Conservation (phyloP, 2,113 vertebrate genomes). For the Callospermophilus lateralis region DNA sequence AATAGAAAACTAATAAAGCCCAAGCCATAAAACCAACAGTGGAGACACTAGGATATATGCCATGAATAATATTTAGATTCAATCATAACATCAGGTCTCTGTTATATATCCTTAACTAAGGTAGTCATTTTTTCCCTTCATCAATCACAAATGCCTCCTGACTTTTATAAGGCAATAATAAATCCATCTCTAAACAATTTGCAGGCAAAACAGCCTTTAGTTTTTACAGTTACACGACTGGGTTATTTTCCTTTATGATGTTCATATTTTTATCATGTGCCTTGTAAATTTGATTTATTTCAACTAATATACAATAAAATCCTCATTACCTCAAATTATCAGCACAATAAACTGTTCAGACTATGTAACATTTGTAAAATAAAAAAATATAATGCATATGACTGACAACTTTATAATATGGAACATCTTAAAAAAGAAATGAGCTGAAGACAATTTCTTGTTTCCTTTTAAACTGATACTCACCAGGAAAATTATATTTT, state of each 20-base stretch:
- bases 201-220: constrained; percentile 65
- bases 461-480: constrained; percentile 46
- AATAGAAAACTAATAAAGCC: constrained; percentile 93
- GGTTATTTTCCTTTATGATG: constrained; percentile 78
- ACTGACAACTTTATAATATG: constrained; percentile 32
- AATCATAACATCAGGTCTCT: constrained; percentile 87
- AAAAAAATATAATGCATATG: neutral
- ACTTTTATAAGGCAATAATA: constrained; percentile 80
- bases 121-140: constrained; percentile 81
- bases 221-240: constrained; percentile 76
- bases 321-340: constrained; percentile 37
- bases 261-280: constrained; percentile 60
- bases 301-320: constrained; percentile 63
- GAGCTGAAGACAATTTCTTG: constrained; percentile 38
- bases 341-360: constrained; percentile 30
- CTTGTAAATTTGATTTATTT: constrained; percentile 72
- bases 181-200: constrained; percentile 74
- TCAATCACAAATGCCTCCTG: constrained; percentile 76
- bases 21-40: constrained; percentile 92
- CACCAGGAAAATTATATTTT: constrained; percentile 52
- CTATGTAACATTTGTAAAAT: constrained; percentile 47
- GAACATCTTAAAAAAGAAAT: constrained; percentile 56
- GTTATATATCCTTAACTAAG: constrained; percentile 89
- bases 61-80: constrained; percentile 92
- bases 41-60: constrained; percentile 80